Conservation (phyloP, 2,888 invertebrate species). For the Plebejus argus region DNA sequence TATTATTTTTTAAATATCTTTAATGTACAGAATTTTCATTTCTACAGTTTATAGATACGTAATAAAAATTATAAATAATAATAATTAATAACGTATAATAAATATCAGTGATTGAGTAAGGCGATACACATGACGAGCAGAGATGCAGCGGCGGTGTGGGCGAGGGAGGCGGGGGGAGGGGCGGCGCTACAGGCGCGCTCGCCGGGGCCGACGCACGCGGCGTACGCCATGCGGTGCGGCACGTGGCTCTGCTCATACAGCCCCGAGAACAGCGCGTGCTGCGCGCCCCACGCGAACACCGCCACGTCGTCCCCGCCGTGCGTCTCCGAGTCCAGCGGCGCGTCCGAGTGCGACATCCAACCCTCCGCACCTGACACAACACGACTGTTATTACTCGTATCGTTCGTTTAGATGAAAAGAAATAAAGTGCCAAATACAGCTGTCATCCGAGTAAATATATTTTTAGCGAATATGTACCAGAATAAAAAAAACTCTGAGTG, state of each 20-base stretch:
- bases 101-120: conserved; percentile 27
- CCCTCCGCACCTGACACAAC: neutral
- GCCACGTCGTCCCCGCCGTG: conserved; percentile 91
- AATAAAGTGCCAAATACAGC: no score
- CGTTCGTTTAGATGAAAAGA: no score
- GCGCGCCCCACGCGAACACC: conserved; percentile 85
- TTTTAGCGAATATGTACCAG: no score
- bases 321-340: neutral
- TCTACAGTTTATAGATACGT: no score
- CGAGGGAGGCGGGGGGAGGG: conserved; percentile 28
- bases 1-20: no score
- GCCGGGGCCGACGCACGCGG: conserved; percentile 83
- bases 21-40: no score
- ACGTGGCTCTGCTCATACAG: conserved; percentile 87
- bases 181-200: conserved; percentile 55
- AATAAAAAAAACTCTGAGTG: no score
- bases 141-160: conserved; percentile 33
- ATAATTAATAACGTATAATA: neutral
- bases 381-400: no score
- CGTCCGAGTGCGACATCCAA: conserved; percentile 1
- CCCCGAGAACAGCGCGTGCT: conserved; percentile 87
- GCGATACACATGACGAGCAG: conserved; percentile 27
- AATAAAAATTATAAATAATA: neutral
- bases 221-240: conserved; percentile 50
- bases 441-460: no score